Conservation (phyloP, 2,113 vertebrate genomes). For the Vimba vimba region DNA sequence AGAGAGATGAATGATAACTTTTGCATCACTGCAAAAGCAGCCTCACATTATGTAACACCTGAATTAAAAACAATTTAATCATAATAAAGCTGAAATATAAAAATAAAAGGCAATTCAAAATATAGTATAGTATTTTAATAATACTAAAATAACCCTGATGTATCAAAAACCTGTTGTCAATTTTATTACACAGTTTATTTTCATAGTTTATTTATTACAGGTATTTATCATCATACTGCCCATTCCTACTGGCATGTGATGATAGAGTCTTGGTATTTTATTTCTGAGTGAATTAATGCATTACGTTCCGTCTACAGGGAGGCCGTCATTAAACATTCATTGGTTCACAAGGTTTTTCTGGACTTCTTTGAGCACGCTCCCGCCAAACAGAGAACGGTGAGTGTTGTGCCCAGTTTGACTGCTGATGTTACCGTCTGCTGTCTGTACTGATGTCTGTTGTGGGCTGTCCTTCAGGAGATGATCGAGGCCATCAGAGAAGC, state of each 20-base stretch:
- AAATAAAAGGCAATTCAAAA: not conserved
- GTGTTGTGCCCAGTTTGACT: conserved; percentile 54
- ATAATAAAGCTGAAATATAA: not conserved
- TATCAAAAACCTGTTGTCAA: not conserved
- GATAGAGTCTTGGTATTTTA: not conserved
- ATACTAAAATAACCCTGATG: no score
- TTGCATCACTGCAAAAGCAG: not conserved
- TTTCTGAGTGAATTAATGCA: not conserved
- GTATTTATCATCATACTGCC: not conserved
- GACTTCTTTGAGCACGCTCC: conserved; percentile 87
- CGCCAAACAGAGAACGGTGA: conserved; percentile 87
- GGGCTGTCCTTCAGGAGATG: conserved; percentile 81
- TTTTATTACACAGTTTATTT: not conserved
- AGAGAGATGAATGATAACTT: not conserved
- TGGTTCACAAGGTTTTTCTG: conserved; percentile 97
- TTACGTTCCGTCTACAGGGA: conserved; percentile 77
- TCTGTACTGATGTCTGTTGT: not conserved
- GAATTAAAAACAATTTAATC: no score
- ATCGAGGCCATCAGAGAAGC: conserved; percentile 94
- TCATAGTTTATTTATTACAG: not conserved
- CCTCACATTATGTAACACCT: no score
- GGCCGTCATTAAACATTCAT: conserved; percentile 94
- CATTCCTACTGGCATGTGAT: not conserved
- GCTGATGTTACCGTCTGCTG: not conserved
- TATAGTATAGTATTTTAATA: no score